phyloP scores from a whole-genome alignment of 2,888 invertebrate genomes.

The Cantharis rufa region DNA sequence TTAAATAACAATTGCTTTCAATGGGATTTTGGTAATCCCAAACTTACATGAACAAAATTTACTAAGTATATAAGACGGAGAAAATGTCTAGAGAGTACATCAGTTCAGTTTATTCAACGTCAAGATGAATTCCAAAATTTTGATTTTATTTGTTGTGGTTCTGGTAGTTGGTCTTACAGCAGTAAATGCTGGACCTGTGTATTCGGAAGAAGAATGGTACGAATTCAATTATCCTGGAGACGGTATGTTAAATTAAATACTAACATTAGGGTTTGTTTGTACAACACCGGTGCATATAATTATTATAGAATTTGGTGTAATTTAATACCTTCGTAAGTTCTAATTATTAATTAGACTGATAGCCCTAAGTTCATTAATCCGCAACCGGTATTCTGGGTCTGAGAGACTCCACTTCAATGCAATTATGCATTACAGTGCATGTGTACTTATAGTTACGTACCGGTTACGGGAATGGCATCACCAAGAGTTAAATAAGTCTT shows the following conservation, averaged over 20 bases:
- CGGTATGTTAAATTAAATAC: not conserved
- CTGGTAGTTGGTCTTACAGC: not conserved
- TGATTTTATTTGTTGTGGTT: not conserved
- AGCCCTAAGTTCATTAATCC: not conserved
- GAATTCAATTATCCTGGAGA: not conserved
- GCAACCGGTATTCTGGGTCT: no score
- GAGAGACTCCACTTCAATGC: no score
- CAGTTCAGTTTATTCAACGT: not conserved
- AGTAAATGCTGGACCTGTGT: not conserved
- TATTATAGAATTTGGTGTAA: no score
- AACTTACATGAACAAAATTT: no score
- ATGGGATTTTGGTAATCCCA: not conserved
- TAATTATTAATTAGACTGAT: no score
- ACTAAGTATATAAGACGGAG: not conserved
- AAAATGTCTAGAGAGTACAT: not conserved
- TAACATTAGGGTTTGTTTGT: no score
- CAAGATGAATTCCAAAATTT: not conserved
- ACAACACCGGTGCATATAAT: no score
- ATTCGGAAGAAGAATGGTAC: not conserved
- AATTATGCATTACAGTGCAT: no score
- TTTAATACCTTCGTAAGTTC: no score
- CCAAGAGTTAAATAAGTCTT: not conserved
- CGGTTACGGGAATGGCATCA: no score
- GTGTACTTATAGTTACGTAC: no score
- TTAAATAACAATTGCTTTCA: not conserved